These are phyloP conservation scores for Crax fasciolata DNA, from an alignment of 2,797 vertebrate genomes.

Conservation along the genomic window DNA sequence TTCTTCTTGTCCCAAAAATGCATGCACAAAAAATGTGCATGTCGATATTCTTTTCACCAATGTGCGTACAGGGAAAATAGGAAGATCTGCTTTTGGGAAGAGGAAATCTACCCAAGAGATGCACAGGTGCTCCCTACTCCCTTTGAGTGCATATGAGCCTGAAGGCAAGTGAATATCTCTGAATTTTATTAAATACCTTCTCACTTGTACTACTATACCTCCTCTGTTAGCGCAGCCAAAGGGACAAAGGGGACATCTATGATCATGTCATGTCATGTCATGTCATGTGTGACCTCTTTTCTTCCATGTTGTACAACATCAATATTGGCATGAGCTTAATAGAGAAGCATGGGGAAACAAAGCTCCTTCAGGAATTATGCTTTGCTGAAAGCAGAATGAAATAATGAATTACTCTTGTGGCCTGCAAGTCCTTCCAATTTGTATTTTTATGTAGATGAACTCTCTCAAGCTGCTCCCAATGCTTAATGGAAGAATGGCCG, in stretches of 20 bases:
- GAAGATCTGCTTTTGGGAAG: not conserved
- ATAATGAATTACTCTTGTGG: not conserved
- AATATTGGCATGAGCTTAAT: not conserved
- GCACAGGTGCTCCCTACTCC: not conserved
- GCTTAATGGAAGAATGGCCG: not conserved
- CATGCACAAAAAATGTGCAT: not conserved
- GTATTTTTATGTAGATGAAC: not conserved
- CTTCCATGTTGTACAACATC: not conserved
- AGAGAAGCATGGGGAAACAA: not conserved
- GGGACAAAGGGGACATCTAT: not conserved
- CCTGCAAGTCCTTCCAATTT: not conserved
- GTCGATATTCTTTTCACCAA: not conserved
- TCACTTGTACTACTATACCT: not conserved
- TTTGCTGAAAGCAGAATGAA: not conserved
- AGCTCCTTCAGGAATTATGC: not conserved
- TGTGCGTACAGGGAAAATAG: not conserved
- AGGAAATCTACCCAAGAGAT: not conserved
- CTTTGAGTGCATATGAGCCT: not conserved
- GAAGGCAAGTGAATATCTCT: not conserved
- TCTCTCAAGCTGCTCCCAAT: not conserved
- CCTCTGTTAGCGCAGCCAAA: not conserved
- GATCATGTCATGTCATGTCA: too few relatives aligned
- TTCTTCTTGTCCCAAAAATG: accelerated
- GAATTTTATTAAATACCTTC: not conserved
- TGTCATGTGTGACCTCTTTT: not conserved